Base-by-base conservation (phyloP, 1,140 invertebrate species). In the Ladona fulva region DNA sequence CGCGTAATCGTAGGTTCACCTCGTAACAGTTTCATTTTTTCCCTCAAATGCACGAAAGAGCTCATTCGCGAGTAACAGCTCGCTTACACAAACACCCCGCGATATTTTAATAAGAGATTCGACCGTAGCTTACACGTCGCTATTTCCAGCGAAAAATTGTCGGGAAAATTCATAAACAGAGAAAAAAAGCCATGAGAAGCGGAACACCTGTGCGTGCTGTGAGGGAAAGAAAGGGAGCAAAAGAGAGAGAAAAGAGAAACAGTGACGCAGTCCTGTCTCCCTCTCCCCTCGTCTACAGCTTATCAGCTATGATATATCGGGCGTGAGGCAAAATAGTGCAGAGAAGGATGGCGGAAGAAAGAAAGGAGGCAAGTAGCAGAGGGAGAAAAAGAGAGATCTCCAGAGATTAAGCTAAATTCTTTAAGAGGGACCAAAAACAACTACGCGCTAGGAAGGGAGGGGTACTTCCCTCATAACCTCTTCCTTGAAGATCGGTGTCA, bases 251-350 rank as follows among this genome's bases (percentile, higher is more conserved):
- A 22, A 66, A 6, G 52, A 19, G 52, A 66, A 22, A 16, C 16
- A 6, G 52, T 66, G 52, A 66, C 52, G 52, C 52, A 66, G 52
- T 37, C n/a, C n/a, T n/a, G n/a, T n/a, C n/a, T n/a, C n/a, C n/a
- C 44, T 11, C 19, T 10, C 44, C 44, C 44, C 44, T 52, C 44
- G 19, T 11, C 52, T 66, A 16, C 52, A 1, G 52, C 52, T 66
- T 66, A 66, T 66, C 52, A 22, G 52, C 52, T 22, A 66, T 66
- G 52, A 66, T 66, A 66, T 66, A 66, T 66, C 52, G 52, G 52
- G 52, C 52, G 52, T 66, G n/a, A 66, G 52, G 52, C 14, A 66
- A 66, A 66, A 66, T 19, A 66, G 52, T 66, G 52, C 52, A 22
- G 52, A 66, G 52, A 22, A 22, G 52, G n/a, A 6, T 66, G 52